Base-by-base conservation (phyloP, 2,888 invertebrate species). In the Podotricha telesiphe region DNA sequence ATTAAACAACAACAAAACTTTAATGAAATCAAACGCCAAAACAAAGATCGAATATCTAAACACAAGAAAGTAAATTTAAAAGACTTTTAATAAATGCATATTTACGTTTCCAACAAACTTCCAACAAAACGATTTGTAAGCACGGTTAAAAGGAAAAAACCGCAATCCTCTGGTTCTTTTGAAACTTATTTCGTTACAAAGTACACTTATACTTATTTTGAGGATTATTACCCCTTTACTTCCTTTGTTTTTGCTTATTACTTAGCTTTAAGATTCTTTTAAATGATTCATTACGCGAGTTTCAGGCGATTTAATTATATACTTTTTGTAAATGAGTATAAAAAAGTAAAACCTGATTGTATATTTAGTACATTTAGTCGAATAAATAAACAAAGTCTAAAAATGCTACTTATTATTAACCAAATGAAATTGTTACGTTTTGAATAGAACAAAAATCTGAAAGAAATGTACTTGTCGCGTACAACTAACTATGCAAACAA, bases 91-190 rank as follows among this genome's bases (percentile, higher is more conserved):
- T 53, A 67, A 56, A 42, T 67, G 61, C 67, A 67, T 67, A 61
- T 67, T 67, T 71, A 66, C 65, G 63, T 66, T 71, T 71, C 63
- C 61, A 64, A 37, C 15, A 66, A 66, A 66, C 68, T 71, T 65
- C 63, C 68, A 68, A 74, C 69, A 68, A 66, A 69, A 59, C 70
- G 59, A 72, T 72, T 70, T 70, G 55, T 67, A 70, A 74, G 61
- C 69, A 63, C 37, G 47, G 42, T 61, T 77, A 74, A 78, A 81
- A 77, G 76, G 79, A 81, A 85, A 83, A 82, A 84, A 84, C 87
- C 88, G 76, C 87, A 87, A 81, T 74, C 82, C 83, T 83, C 85
- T 51, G 84, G 85, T 87, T 87, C 84, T 83, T 77, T 81, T 79
- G 76, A 78, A 83, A 86, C 80, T 85, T 86, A 79, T 82, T 85